A percentile compares a stretch with the other conserved stretches of the same genome.
These are phyloP conservation scores for Kryptopterus vitreolus DNA, from an alignment of 2,797 vertebrate genomes.

Conservation along the genomic window DNA sequence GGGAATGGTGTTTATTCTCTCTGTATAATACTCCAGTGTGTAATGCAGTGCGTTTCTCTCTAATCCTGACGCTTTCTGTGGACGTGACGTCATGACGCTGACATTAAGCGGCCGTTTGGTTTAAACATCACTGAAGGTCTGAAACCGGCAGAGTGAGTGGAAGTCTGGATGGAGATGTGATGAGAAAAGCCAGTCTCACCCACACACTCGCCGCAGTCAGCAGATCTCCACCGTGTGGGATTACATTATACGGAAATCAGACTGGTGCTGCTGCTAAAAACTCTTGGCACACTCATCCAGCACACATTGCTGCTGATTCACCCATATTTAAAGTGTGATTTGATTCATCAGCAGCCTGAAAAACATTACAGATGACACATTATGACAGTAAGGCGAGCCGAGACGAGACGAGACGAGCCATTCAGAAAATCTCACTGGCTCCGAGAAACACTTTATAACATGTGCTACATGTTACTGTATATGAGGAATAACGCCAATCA, in stretches of 20 bases:
- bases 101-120: too few species aligned
- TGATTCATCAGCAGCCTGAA: slow-evolving; percentile 36
- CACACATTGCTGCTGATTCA: slow-evolving; percentile 28
- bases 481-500: background rate
- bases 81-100: too few species aligned
- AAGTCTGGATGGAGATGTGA: slow-evolving; percentile 2
- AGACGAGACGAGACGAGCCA: background rate
- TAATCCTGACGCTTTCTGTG: too few species aligned
- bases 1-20: too few species aligned
- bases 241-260: slow-evolving; percentile 44
- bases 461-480: background rate
- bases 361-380: slow-evolving; percentile 34
- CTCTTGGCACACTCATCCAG: slow-evolving; percentile 24
- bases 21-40: too few species aligned
- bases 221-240: slow-evolving; percentile 47
- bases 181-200: slow-evolving; percentile 22
- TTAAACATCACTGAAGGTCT: too few species aligned
- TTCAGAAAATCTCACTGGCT: slow-evolving; percentile 26
- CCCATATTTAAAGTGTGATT: slow-evolving; percentile 26
- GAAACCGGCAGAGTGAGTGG: background rate
- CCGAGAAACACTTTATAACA: slow-evolving; percentile 10
- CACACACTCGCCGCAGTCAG: slow-evolving; percentile 52
- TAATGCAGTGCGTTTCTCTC: too few species aligned
- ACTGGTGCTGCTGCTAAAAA: slow-evolving; percentile 43
- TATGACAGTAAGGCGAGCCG: slow-evolving; percentile 30